These are phyloP conservation scores for Distichodus sexfasciatus DNA, from an alignment of 2,797 vertebrate species.

Conservation along the genomic window DNA sequence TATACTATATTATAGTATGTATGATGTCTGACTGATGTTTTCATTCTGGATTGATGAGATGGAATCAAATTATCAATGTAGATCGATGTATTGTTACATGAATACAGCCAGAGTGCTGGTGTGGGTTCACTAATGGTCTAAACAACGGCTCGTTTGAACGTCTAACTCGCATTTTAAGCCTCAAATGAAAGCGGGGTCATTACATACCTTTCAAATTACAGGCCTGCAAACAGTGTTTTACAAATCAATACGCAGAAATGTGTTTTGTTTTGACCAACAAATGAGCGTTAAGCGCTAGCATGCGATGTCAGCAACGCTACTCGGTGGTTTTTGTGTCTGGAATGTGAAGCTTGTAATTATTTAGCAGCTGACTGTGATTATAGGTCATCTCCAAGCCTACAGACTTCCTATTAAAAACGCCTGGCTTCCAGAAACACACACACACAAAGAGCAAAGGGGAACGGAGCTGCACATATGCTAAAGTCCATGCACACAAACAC, in stretches of 20 bases:
- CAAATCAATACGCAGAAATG: conserved; percentile 30
- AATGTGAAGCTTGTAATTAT: conserved; percentile 74
- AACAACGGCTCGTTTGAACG: background rate
- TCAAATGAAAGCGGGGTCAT: conserved; percentile 10
- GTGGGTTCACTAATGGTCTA: background rate
- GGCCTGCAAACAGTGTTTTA: background rate
- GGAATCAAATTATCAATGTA: too few species aligned
- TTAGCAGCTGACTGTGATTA: conserved; percentile 77
- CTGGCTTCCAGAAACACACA: conserved; percentile 30
- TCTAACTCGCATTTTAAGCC: background rate
- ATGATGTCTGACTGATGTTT: too few species aligned
- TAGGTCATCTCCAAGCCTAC: conserved; percentile 65
- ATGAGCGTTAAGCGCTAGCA: conserved; percentile 48
- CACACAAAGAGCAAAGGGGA: background rate
- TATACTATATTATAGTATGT: too few species aligned
- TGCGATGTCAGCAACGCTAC: conserved; percentile 58
- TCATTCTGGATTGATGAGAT: too few species aligned
- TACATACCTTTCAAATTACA: conserved; percentile 30
- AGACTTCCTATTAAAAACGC: conserved; percentile 68
- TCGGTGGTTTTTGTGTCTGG: conserved; percentile 60
- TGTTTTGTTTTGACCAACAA: conserved; percentile 24
- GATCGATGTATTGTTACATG: too few species aligned
- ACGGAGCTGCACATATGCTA: background rate
- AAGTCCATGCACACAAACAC: background rate
- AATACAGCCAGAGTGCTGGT: too few species aligned